These are phyloP conservation scores for Dolichallabes microphthalmus DNA, from an alignment of 2,113 vertebrate genomes.

Conservation along the genomic window DNA sequence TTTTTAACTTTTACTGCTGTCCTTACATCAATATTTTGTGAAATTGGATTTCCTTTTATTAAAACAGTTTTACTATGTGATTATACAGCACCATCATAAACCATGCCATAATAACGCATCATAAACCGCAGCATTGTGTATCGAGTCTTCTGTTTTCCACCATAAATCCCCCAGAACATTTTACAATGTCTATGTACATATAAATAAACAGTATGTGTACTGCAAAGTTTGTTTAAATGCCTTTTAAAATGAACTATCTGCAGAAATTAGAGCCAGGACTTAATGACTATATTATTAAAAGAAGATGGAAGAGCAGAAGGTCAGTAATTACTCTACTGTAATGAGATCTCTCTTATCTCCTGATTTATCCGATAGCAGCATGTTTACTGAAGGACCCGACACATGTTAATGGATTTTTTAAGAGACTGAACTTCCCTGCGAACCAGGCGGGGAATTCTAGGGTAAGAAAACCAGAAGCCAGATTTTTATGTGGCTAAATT, in stretches of 20 bases:
- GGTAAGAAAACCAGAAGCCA: background rate
- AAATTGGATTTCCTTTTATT: background rate
- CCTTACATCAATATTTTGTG: background rate
- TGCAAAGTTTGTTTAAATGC: background rate
- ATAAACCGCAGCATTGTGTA: background rate
- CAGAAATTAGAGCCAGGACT: background rate
- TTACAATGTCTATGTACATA: background rate
- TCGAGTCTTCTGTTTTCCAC: background rate
- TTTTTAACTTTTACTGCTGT: background rate
- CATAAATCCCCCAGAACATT: background rate
- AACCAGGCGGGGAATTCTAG: background rate
- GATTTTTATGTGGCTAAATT: background rate
- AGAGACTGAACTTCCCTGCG: background rate
- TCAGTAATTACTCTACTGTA: conserved; percentile 22
- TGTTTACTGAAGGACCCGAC: background rate
- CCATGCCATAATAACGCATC: background rate
- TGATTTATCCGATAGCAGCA: background rate
- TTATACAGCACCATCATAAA: background rate
- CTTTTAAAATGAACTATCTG: background rate
- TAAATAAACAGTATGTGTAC: background rate
- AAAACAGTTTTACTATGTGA: background rate
- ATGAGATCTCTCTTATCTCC: conserved; percentile 1
- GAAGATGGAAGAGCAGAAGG: conserved; percentile 8
- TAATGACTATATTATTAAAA: background rate
- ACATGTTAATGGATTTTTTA: background rate